Conservation (phyloP, 2,888 invertebrate species). For the Agriopis leucophaearia region DNA sequence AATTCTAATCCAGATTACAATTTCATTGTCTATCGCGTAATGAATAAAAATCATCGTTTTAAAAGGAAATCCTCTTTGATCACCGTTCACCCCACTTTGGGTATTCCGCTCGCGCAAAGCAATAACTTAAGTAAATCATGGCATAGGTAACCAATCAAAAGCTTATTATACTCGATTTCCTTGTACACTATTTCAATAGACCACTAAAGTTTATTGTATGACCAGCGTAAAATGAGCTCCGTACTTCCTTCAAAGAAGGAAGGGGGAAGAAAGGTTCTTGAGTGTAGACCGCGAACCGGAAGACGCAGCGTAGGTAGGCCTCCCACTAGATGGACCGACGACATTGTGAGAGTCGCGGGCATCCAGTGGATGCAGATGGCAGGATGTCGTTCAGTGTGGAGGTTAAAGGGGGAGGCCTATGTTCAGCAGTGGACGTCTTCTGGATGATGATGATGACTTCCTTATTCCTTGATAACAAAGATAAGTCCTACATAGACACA, state of each 20-base stretch:
- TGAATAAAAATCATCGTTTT: slow-evolving; percentile 36
- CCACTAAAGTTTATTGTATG: slow-evolving; percentile 16
- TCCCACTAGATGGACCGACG: too few relatives aligned
- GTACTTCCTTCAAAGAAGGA: too few relatives aligned
- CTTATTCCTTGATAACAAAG: background rate
- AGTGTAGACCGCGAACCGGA: too few relatives aligned
- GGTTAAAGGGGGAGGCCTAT: too few relatives aligned
- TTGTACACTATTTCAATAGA: slow-evolving; percentile 28
- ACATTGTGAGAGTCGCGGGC: too few relatives aligned
- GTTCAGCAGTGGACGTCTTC: too few relatives aligned
- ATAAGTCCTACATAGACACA: background rate
- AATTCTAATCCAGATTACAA: slow-evolving; percentile 28
- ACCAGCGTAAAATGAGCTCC: slow-evolving; percentile 26
- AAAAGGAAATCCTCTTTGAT: slow-evolving; percentile 32
- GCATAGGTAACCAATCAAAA: slow-evolving; percentile 48
- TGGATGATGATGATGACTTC: too few relatives aligned
- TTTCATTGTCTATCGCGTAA: slow-evolving; percentile 32
- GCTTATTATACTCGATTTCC: slow-evolving; percentile 38
- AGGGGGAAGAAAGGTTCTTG: too few relatives aligned
- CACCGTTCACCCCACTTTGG: slow-evolving; percentile 18
- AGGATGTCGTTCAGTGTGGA: too few relatives aligned
- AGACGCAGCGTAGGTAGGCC: too few relatives aligned
- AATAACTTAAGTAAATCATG: slow-evolving; percentile 40
- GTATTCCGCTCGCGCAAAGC: slow-evolving; percentile 41
- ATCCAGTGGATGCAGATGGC: too few relatives aligned